Conservation (phyloP, 1,140 invertebrate genomes). For the Sitophilus oryzae region DNA sequence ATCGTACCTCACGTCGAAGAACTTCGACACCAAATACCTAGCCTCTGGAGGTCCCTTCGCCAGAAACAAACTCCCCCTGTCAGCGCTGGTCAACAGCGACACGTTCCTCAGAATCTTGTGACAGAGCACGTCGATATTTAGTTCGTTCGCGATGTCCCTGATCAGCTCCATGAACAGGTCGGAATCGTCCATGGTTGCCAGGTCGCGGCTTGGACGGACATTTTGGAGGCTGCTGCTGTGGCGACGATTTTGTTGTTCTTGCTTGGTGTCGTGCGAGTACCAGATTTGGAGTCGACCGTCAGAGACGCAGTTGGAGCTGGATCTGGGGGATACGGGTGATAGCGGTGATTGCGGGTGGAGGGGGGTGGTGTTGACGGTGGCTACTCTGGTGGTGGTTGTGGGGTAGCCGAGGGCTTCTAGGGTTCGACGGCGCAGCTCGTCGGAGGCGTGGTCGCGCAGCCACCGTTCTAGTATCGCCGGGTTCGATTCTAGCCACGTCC, state of each 20-base stretch:
- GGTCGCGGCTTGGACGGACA: slow-evolving; percentile 37
- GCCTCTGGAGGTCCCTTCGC: slow-evolving; percentile 70
- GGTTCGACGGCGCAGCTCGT: slow-evolving; percentile 53
- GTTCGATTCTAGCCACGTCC: slow-evolving; percentile 52
- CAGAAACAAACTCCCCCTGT: slow-evolving; percentile 81
- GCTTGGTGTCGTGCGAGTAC: slow-evolving; percentile 61
- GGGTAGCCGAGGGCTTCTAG: slow-evolving; percentile 39
- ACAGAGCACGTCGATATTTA: slow-evolving; percentile 88
- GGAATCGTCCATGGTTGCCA: slow-evolving; percentile 53
- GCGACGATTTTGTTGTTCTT: slow-evolving; percentile 39
- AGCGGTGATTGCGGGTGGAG: slow-evolving; percentile 37
- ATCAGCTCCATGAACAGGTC: slow-evolving; percentile 91
- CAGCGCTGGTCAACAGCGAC: slow-evolving; percentile 76
- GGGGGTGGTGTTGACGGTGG: slow-evolving; percentile 11
- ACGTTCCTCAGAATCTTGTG: slow-evolving; percentile 93
- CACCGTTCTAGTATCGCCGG: slow-evolving; percentile 59
- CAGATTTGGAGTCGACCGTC: slow-evolving; percentile 73
- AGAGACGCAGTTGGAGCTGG: slow-evolving; percentile 71
- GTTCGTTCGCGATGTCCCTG: slow-evolving; percentile 84
- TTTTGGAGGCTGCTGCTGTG: slow-evolving; percentile 34
- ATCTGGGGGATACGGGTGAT: too few relatives aligned
- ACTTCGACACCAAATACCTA: slow-evolving; percentile 79
- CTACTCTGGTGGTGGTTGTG: neutral
- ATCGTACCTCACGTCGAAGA: slow-evolving; percentile 86
- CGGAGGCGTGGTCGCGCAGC: slow-evolving; percentile 63